These are phyloP conservation scores for Drosophila mayri DNA, from an alignment of 1,140 invertebrate genomes.

Conservation along the genomic window DNA sequence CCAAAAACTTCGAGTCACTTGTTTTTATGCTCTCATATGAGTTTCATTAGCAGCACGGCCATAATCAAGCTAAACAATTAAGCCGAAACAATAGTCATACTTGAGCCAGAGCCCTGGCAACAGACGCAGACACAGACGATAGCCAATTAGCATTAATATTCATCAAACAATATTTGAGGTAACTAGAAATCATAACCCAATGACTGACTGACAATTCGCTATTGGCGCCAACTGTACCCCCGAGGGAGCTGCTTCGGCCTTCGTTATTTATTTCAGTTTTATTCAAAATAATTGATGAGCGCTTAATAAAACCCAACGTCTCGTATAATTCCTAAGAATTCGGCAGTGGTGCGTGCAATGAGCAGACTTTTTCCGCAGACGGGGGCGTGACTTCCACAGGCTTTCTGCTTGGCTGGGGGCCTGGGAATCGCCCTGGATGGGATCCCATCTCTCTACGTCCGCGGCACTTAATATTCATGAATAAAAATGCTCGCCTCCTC, in stretches of 20 bases:
- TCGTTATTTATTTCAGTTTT: constrained; percentile 67
- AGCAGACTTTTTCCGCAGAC: constrained; percentile 41
- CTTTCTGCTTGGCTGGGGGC: constrained; percentile 74
- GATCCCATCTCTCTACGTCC: constrained; percentile 17
- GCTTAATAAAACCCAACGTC: constrained; percentile 83
- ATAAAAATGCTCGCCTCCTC: constrained; percentile 40
- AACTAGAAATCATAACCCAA: constrained; percentile 66
- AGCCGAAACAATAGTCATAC: constrained; percentile 73
- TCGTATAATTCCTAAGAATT: constrained; percentile 81
- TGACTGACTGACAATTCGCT: constrained; percentile 15
- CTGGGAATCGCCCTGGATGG: constrained; percentile 55
- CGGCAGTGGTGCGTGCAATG: constrained; percentile 70
- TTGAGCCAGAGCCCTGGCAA: constrained; percentile 67
- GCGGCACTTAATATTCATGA: constrained; percentile 70
- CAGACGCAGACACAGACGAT: constrained; percentile 29
- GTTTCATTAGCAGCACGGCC: constrained; percentile 73
- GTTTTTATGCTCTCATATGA: constrained; percentile 66
- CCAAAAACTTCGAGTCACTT: constrained; percentile 36
- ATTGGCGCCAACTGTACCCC: constrained; percentile 73
- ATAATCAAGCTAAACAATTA: constrained; percentile 82
- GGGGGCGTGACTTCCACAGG: constrained; percentile 54
- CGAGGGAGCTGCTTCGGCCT: constrained; percentile 12
- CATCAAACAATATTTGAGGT: constrained; percentile 60
- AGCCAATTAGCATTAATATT: constrained; percentile 69
- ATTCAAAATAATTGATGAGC: constrained; percentile 74